Evolutionary conservation across 2,888 invertebrate genomes (phyloP).

Genomic region (Heliconius aoede): DNA sequence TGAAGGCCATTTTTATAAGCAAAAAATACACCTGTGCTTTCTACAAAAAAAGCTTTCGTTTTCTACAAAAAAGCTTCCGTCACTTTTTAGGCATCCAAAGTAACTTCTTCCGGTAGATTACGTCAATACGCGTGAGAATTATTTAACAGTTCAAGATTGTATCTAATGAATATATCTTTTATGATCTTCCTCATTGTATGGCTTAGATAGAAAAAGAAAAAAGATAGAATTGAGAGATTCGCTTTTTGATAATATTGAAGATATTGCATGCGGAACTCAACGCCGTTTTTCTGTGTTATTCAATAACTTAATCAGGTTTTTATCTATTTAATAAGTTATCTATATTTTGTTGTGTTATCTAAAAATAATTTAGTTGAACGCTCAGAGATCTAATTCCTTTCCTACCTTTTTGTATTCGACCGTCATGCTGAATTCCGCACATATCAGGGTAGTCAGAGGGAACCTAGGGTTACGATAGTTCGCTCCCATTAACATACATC

Average conservation of each 20-base stretch:
- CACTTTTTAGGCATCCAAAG: constrained; percentile 9
- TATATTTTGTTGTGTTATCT: too few species aligned
- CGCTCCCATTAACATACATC: too few species aligned
- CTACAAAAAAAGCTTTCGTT: constrained; percentile 18
- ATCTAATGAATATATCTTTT: constrained; percentile 8
- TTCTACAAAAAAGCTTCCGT: constrained; percentile 31
- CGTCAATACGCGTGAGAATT: constrained; percentile 25
- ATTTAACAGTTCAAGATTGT: constrained; percentile 6
- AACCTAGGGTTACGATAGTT: not conserved
- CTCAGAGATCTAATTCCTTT: too few species aligned
- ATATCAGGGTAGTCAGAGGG: not conserved
- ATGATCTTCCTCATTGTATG: not conserved
- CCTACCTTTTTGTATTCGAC: too few species aligned
- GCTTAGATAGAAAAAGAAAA: not conserved
- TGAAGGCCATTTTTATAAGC: not conserved
- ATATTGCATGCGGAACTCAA: not conserved
- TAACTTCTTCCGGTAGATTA: constrained; percentile 20
- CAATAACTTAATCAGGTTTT: too few species aligned
- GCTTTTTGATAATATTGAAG: not conserved
- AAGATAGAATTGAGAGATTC: not conserved
- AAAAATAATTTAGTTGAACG: too few species aligned
- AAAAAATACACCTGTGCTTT: not conserved
- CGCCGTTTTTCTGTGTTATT: not conserved
- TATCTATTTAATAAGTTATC: too few species aligned
- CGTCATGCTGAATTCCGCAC: not conserved